Evolutionary conservation across 2,113 vertebrate species (phyloP).

Genomic region (Ovibos moschatus): DNA sequence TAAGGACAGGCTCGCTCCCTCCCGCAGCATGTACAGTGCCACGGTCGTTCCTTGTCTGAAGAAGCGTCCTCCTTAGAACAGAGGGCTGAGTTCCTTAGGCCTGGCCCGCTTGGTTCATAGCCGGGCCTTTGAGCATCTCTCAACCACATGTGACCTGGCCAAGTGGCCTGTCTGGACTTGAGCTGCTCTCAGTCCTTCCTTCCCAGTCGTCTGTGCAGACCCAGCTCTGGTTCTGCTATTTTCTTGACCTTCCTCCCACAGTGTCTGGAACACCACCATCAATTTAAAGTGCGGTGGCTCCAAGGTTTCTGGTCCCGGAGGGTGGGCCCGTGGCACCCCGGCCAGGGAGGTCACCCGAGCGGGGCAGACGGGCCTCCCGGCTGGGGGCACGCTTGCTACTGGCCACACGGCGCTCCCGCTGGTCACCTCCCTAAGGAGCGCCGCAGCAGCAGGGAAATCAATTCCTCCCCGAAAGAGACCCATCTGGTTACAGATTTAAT

Average conservation of each 20-base stretch:
- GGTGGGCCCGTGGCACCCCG: rapidly evolving
- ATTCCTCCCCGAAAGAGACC: background rate
- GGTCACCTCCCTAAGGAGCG: background rate
- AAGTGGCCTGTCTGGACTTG: background rate
- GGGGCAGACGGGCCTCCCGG: background rate
- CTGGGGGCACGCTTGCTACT: background rate
- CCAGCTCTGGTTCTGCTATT: background rate
- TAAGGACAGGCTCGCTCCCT: background rate
- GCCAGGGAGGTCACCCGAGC: background rate
- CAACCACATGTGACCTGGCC: background rate
- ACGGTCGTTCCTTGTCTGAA: rapidly evolving
- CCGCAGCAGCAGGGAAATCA: background rate
- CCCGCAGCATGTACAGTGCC: rapidly evolving
- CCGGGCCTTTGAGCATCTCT: background rate
- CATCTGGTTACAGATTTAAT: background rate
- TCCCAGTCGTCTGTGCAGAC: background rate
- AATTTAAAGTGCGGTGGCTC: background rate
- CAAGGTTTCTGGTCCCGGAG: background rate
- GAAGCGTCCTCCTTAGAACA: background rate
- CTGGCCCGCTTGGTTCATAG: background rate
- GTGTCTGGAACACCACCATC: background rate
- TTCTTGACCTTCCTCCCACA: background rate
- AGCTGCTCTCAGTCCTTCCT: background rate
- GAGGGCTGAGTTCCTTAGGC: background rate
- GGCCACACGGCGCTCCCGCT: background rate